These are phyloP conservation scores for Cardiocondyla obscurior DNA, from an alignment of 1,140 invertebrate genomes.

Conservation along the genomic window DNA sequence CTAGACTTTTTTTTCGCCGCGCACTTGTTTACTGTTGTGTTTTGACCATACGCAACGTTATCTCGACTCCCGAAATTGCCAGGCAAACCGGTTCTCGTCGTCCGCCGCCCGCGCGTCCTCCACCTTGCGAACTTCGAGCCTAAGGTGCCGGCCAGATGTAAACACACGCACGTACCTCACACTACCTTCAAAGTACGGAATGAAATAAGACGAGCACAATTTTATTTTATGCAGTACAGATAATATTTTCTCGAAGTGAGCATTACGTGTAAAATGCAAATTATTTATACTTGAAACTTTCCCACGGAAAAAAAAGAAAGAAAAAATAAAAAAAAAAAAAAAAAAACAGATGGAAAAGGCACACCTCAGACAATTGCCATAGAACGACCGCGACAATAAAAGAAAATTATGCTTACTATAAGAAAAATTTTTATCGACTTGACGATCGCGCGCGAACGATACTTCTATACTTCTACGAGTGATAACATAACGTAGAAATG, in stretches of 20 bases:
- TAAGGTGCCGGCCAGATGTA: no score
- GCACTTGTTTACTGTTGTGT: no score
- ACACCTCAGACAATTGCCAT: neutral
- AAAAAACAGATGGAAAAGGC: neutral
- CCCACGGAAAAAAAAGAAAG: no score
- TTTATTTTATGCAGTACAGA: neutral
- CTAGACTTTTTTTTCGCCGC: no score
- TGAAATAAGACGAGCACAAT: no score
- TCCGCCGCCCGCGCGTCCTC: no score
- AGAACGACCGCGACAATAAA: neutral
- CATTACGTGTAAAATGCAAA: neutral
- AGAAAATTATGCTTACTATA: constrained; percentile 11
- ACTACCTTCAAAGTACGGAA: no score
- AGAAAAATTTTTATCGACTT: constrained; percentile 50
- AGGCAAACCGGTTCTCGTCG: no score
- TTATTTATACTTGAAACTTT: neutral
- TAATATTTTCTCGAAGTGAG: neutral
- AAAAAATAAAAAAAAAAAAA: constrained; percentile 39
- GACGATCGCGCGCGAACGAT: constrained; percentile 42
- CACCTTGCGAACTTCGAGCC: no score
- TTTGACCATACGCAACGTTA: no score
- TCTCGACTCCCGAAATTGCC: no score
- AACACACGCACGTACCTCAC: no score
- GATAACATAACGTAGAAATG: constrained; percentile 66
- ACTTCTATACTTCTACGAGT: constrained; percentile 63